Percentiles rank a stretch among this genome's conserved stretches.
Conservation (phyloP, 2,888 invertebrate genomes). For the Tenthredo notha region DNA sequence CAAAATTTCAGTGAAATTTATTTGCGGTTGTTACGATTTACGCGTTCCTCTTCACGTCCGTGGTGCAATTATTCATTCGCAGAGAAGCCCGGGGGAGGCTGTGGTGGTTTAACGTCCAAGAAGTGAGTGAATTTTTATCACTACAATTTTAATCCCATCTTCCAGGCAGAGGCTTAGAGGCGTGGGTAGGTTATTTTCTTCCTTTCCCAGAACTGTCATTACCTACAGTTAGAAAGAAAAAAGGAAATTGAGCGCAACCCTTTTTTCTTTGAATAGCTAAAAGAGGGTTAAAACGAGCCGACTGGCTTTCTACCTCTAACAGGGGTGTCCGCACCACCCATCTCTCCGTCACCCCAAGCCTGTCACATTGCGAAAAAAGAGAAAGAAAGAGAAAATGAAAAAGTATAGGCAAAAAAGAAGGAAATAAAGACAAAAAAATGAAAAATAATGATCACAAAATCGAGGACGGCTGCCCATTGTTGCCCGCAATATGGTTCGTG, state of each 20-base stretch:
- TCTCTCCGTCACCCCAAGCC: conserved; percentile 6
- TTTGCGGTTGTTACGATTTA: background rate
- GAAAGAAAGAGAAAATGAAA: background rate
- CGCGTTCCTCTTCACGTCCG: background rate
- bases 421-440: conserved; percentile 53
- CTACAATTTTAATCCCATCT: background rate
- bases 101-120: background rate
- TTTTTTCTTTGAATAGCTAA: conserved; percentile 21
- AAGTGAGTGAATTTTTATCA: conserved; percentile 19
- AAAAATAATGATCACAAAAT: conserved; percentile 38
- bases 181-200: conserved; percentile 11
- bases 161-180: background rate
- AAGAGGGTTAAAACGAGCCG: conserved; percentile 24
- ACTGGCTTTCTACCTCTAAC: conserved; percentile 8
- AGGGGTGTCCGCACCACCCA: conserved; percentile 22
- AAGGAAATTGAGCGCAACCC: conserved; percentile 43
- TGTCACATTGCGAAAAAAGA: background rate
- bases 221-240: conserved; percentile 6
- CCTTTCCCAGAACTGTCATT: conserved; percentile 31
- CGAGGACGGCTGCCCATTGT: conserved; percentile 40
- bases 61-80: background rate
- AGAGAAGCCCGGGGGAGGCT: background rate
- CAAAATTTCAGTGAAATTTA: background rate
- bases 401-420: background rate
- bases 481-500: conserved; percentile 49